A percentile compares a stretch with the other conserved stretches of the same genome.
phyloP scores from a whole-genome alignment of 2,888 invertebrate genomes.

The Drosophila niveifrons region DNA sequence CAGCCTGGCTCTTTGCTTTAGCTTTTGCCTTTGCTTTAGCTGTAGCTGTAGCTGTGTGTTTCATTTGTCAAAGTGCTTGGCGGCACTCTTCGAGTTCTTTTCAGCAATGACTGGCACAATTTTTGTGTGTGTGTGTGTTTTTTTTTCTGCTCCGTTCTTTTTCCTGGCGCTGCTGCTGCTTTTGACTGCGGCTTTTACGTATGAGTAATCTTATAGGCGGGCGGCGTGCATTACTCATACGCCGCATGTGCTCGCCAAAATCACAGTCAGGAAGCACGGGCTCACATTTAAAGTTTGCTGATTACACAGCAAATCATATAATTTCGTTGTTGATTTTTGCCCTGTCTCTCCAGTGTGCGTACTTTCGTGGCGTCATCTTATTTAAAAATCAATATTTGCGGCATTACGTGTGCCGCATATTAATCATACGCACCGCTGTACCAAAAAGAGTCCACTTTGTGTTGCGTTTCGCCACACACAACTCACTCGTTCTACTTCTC shows the following conservation, averaged over 20 bases:
- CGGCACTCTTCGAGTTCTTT: conserved; percentile 50
- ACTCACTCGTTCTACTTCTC: background rate
- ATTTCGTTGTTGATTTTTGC: conserved; percentile 73
- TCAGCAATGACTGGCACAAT: conserved; percentile 63
- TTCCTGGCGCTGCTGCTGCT: background rate
- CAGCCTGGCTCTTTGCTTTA: background rate
- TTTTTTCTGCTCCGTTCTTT: background rate
- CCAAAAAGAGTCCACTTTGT: conserved; percentile 60
- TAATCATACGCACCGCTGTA: conserved; percentile 73
- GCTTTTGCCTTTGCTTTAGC: conserved; percentile 6
- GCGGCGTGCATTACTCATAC: conserved; percentile 78
- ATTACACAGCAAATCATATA: conserved; percentile 81
- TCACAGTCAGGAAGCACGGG: conserved; percentile 42
- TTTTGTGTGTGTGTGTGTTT: too few relatives aligned
- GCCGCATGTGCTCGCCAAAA: conserved; percentile 48
- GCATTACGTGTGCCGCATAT: conserved; percentile 72
- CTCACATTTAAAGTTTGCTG: conserved; percentile 74
- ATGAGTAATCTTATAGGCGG: conserved; percentile 77
- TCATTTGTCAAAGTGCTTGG: conserved; percentile 78
- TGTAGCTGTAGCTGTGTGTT: conserved; percentile 44
- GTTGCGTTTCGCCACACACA: conserved; percentile 49
- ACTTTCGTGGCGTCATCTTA: conserved; percentile 74
- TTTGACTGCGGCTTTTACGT: conserved; percentile 67
- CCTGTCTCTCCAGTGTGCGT: conserved; percentile 28
- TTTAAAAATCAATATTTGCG: conserved; percentile 79